Base-by-base conservation (phyloP, 2,113 vertebrate genomes). In the Empidonax traillii region DNA sequence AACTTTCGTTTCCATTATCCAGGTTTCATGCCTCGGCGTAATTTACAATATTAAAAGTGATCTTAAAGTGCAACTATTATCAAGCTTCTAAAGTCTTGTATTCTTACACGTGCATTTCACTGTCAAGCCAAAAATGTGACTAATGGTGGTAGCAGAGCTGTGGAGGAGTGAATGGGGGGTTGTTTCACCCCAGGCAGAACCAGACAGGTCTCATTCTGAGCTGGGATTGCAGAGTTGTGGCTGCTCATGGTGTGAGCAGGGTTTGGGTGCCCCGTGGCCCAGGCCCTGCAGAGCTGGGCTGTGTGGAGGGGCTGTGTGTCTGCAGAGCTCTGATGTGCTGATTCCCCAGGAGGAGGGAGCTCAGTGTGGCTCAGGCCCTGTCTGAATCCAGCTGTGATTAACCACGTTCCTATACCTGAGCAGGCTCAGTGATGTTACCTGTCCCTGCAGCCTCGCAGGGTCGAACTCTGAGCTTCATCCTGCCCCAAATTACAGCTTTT, bases 171-270 rank as follows among this genome's bases (percentile, higher is more conserved):
- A 24, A 6, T 6, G 14, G 49, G n/a, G 41, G 28, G 58, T 86
- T 77, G 65, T 31, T 82, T 82, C 67, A 10, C 92, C 84, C 65
- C 44, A 1, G 80, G 85, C 79, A 41, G 39, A 82, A 39, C 10
- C 47, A 43, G 65, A 2, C 47, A 4, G 0, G 0, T 43, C 67
- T 6, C 33, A 33, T 28, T 31, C 18, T 39, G n/a, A 43, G 31
- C 72, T 25, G 31, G 73, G 47, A 7, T 10, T 43, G 87, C 62
- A 25, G 80, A 25, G 37, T 41, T 87, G 43, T 56, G 33, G 3
- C 14, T 30, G 74, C 66, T 85, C 22, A 14, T 73, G 33, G 44
- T 3, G 1, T 1, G 7, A 74, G 18, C 11, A 12, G 0, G 1
- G 5, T 37, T 51, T 65, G 84, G 28, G 31, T 37, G 33, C 65